phyloP scores from a whole-genome alignment of 2,113 vertebrate species.

The Ceyx melanurus region DNA sequence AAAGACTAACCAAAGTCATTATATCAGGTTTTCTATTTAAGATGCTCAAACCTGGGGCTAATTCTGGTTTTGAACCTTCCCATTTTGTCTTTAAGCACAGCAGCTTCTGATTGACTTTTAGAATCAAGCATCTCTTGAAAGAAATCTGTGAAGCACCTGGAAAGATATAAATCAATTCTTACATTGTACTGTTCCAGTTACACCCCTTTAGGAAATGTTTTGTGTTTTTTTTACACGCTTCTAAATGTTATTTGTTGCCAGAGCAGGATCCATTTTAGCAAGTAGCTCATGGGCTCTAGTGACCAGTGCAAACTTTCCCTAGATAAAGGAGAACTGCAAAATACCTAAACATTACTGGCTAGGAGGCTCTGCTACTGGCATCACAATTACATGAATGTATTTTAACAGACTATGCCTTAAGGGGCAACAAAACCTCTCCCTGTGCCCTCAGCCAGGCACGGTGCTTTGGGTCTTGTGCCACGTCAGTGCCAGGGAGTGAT shows the following conservation, averaged over 20 bases:
- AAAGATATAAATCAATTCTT: background rate
- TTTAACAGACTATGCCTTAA: background rate
- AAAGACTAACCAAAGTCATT: background rate
- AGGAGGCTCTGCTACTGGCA: background rate
- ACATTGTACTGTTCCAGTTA: background rate
- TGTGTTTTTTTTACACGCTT: background rate
- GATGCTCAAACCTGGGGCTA: background rate
- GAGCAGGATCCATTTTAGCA: background rate
- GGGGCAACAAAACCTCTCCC: background rate
- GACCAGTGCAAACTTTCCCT: background rate
- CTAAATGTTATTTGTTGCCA: background rate
- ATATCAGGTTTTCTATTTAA: background rate
- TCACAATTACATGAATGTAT: background rate
- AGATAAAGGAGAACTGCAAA: background rate
- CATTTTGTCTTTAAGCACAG: background rate
- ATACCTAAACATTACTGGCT: background rate
- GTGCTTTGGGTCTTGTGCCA: fast-evolving
- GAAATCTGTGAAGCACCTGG: background rate
- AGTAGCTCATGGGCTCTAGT: background rate
- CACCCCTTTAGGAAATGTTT: background rate
- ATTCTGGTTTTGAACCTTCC: background rate
- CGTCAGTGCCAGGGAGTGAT: fast-evolving
- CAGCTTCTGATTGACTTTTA: background rate
- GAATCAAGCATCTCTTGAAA: background rate
- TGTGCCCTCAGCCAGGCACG: background rate